Base-by-base conservation (phyloP, 2,113 vertebrate species). In the Takifugu flavidus region DNA sequence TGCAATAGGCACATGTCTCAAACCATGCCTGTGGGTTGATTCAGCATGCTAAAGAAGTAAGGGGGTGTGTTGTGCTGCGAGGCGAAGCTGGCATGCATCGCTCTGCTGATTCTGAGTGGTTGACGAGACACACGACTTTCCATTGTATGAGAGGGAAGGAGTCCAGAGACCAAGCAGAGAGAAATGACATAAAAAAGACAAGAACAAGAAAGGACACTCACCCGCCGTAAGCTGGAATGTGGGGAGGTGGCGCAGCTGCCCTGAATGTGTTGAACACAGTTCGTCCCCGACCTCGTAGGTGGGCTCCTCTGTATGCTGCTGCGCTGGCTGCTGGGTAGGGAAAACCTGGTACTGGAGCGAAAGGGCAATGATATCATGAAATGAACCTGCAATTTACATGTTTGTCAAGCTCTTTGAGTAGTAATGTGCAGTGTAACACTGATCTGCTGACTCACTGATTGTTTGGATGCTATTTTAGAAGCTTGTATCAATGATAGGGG, bases 201-300 rank as follows among this genome's bases (percentile, higher is more conserved):
- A 34, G 39, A 26, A 11, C 2, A 59, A 70, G 64, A 69, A 43
- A 42, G 25, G 34, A 43, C 59, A 82, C 94, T 95, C 89, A 98
- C 96, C 95, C 94, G 91, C 95, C 95, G 0, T 98, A 98, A 67
- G 95, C 92, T 54, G 95, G 96, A 79, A 98, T 97, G 0, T 96
- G 93, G 59, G 95, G 94, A 0, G 95, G 94, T 13, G 96, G 96
- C 0, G 95, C 94, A 0, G 94, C 95, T 1, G 95, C 94, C 49
- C 96, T 90, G 74, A 98, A 96, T 4, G 95, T 94, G 87, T 98
- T 98, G 90, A 96, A 98, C 62, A 98, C 94, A 0, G 95, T 94
- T 78, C 95, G 93, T 49, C 96, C 96, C 72, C 95, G 90, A 74
- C 96, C 96, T 83, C 96, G 86, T 89, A 96, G 92, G 59, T 98